Evolutionary conservation across 2,888 invertebrate genomes (phyloP).

Genomic region (Disparrhopalites patrizii): DNA sequence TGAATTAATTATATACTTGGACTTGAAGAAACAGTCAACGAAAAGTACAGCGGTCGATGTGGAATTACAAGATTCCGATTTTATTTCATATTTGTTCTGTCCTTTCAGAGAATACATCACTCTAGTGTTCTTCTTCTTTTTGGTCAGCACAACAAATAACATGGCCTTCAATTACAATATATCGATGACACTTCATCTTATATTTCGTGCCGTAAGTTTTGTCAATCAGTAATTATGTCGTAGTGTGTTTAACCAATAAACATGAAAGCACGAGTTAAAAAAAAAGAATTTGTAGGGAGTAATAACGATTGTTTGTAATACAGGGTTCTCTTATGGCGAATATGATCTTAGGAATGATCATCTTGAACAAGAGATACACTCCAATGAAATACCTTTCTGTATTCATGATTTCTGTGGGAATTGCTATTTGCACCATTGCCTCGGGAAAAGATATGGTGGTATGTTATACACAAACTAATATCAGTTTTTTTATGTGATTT

Average conservation of each 20-base stretch:
- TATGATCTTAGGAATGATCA: slow-evolving; percentile 88
- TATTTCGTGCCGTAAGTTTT: slow-evolving; percentile 80
- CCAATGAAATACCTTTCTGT: slow-evolving; percentile 85
- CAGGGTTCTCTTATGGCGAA: slow-evolving; percentile 94
- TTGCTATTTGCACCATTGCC: slow-evolving; percentile 82
- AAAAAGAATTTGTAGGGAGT: background rate
- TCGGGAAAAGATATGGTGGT: slow-evolving; percentile 66
- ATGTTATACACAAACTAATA: too few species aligned
- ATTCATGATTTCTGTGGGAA: slow-evolving; percentile 87
- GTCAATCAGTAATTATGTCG: too few species aligned
- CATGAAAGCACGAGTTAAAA: too few species aligned
- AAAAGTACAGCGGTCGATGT: too few species aligned
- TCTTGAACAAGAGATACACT: slow-evolving; percentile 77
- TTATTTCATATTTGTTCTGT: slow-evolving; percentile 26
- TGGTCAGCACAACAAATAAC: slow-evolving; percentile 87
- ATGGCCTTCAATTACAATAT: slow-evolving; percentile 95
- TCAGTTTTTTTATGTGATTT: too few species aligned
- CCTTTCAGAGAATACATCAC: slow-evolving; percentile 66
- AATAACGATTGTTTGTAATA: slow-evolving; percentile 47
- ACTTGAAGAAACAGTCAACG: too few species aligned
- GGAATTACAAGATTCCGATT: background rate
- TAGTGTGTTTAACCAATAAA: too few species aligned
- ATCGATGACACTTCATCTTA: slow-evolving; percentile 97
- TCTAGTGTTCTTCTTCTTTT: slow-evolving; percentile 84
- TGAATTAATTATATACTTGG: too few species aligned